Evolutionary conservation across 2,888 invertebrate genomes (phyloP).

Genomic region (Lepidocyrtoides sp.): DNA sequence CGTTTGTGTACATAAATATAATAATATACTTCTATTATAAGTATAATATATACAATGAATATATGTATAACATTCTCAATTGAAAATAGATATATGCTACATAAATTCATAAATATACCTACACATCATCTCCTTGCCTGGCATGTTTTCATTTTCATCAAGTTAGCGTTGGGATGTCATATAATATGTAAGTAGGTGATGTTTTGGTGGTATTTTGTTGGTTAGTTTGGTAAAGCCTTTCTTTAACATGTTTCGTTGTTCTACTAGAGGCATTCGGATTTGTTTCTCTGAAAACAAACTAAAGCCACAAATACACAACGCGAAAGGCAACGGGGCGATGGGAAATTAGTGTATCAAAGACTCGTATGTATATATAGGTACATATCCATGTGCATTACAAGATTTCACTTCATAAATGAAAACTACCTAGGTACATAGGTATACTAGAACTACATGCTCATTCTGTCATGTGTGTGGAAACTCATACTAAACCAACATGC

Average conservation of each 20-base stretch:
- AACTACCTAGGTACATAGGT: too few relatives aligned
- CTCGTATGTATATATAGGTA: not conserved
- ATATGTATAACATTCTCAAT: too few relatives aligned
- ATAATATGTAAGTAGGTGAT: conserved; percentile 37
- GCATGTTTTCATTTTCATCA: conserved; percentile 32
- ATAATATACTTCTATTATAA: too few relatives aligned
- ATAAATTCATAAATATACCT: too few relatives aligned
- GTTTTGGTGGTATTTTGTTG: conserved; percentile 50
- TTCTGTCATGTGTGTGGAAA: not conserved
- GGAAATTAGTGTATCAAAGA: not conserved
- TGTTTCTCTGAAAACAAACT: conserved; percentile 44
- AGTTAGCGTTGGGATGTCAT: conserved; percentile 16
- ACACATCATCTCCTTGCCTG: too few relatives aligned
- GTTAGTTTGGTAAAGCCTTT: conserved; percentile 30
- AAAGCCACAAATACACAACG: conserved; percentile 42
- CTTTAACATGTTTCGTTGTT: conserved; percentile 2
- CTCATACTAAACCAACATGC: conserved; percentile 23
- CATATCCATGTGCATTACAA: too few relatives aligned
- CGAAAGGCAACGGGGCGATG: not conserved
- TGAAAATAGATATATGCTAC: too few relatives aligned
- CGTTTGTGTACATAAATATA: too few relatives aligned
- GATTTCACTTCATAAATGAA: too few relatives aligned
- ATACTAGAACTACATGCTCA: too few relatives aligned
- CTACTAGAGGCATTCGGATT: conserved; percentile 50
- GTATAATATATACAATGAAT: too few relatives aligned